Evolutionary conservation across 2,797 vertebrate genomes (phyloP).

Genomic region (Ctenopoma kingsleyae): DNA sequence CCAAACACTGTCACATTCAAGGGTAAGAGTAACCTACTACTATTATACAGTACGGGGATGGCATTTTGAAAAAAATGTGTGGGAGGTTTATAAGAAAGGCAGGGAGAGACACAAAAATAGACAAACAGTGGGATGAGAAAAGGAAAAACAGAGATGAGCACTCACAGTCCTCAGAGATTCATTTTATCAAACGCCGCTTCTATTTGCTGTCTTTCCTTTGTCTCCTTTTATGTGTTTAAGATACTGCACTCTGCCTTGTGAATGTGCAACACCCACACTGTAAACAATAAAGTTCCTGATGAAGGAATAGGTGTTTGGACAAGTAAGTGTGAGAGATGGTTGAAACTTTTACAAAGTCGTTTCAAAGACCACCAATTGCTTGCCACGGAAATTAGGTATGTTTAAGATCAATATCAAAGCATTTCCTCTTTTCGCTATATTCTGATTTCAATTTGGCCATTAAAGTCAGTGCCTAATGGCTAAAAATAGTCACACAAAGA

Average conservation of each 20-base stretch:
- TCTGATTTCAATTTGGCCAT: constrained; percentile 1
- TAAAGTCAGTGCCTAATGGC: constrained; percentile 1
- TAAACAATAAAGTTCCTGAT: constrained; percentile 57
- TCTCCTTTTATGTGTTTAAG: constrained; percentile 51
- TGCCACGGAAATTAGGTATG: constrained; percentile 2
- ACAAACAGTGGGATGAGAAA: constrained; percentile 43
- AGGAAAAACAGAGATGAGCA: constrained; percentile 36
- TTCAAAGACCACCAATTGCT: constrained; percentile 18
- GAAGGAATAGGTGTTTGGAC: constrained; percentile 32
- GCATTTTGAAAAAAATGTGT: constrained; percentile 25
- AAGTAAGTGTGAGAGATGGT: constrained; percentile 2
- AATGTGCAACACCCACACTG: constrained; percentile 57
- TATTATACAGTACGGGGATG: constrained; percentile 16
- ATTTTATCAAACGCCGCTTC: constrained; percentile 46
- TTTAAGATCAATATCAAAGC: background rate
- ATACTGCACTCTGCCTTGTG: constrained; percentile 28
- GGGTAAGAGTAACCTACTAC: constrained; percentile 22
- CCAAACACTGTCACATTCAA: constrained; percentile 26
- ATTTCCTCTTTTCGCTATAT: background rate
- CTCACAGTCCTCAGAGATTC: constrained; percentile 55
- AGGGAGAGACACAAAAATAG: constrained; percentile 53
- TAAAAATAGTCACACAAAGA: background rate
- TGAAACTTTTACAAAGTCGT: constrained; percentile 29
- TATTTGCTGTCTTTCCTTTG: constrained; percentile 49
- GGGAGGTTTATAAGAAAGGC: constrained; percentile 44